These are phyloP conservation scores for Osmerus eperlanus DNA, from an alignment of 2,113 vertebrate species.

Conservation along the genomic window DNA sequence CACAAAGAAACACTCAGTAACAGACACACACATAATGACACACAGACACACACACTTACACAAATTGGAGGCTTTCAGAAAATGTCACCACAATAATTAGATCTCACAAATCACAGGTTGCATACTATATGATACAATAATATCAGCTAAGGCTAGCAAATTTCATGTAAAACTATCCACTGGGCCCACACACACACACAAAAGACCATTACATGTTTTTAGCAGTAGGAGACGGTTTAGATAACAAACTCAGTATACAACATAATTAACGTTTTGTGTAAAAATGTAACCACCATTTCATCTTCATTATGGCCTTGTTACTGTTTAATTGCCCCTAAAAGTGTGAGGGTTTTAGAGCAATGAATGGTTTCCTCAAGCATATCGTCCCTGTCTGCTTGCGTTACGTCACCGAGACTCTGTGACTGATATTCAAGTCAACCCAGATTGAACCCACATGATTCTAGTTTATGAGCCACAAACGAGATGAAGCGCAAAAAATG, in stretches of 20 bases:
- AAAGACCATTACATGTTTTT: no score
- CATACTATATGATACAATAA: no score
- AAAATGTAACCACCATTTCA: neutral
- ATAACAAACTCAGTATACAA: no score
- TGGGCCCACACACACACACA: no score
- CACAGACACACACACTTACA: neutral
- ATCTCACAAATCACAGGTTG: no score
- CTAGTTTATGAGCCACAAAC: conserved; percentile 31
- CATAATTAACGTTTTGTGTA: neutral
- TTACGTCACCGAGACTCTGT: conserved; percentile 48
- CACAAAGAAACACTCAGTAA: neutral
- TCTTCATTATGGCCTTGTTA: conserved; percentile 34
- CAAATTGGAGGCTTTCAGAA: no score
- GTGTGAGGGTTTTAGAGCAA: conserved; percentile 39
- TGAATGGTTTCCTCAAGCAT: conserved; percentile 54
- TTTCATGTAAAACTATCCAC: no score
- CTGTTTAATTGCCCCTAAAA: conserved; percentile 42
- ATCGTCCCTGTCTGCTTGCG: conserved; percentile 49
- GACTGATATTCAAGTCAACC: conserved; percentile 47
- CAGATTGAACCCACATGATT: conserved; percentile 42
- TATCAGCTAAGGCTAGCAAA: no score
- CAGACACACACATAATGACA: no score
- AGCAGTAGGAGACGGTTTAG: no score
- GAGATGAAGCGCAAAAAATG: conserved; percentile 23
- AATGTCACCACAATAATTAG: no score